These are phyloP conservation scores for Oeneis ivallda DNA, from an alignment of 2,888 invertebrate species.

Conservation along the genomic window DNA sequence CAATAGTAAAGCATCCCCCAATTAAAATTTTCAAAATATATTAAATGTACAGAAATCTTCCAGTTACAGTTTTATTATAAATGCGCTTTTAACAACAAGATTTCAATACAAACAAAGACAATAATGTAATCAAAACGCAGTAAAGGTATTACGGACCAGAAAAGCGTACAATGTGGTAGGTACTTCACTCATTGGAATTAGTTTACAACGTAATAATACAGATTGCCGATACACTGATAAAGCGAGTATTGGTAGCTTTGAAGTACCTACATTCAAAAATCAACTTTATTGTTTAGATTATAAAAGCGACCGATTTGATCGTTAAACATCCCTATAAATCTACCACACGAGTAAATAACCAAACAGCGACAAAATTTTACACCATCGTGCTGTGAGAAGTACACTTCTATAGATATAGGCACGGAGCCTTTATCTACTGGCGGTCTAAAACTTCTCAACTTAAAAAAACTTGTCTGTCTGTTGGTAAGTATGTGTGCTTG, in stretches of 20 bases:
- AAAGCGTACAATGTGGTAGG: conserved; percentile 17
- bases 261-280: conserved; percentile 7
- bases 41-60: no score
- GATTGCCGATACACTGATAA: conserved; percentile 19
- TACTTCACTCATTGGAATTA: conserved; percentile 28
- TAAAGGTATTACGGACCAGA: conserved; percentile 38
- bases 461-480: no score
- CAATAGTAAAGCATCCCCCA: no score
- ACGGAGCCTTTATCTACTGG: no score
- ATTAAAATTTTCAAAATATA: no score
- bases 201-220: conserved; percentile 45
- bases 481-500: no score
- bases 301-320: background rate
- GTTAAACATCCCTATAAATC: conserved; percentile 5
- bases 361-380: no score
- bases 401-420: no score
- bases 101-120: conserved; percentile 5
- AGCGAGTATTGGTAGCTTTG: conserved; percentile 4
- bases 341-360: background rate
- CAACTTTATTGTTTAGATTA: background rate
- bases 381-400: no score
- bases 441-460: no score
- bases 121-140: conserved; percentile 40
- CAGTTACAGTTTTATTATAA: background rate
- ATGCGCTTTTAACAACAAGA: background rate